Evolutionary conservation across 2,888 invertebrate species (phyloP).

Genomic region (Ommatoiulus sabulosus): DNA sequence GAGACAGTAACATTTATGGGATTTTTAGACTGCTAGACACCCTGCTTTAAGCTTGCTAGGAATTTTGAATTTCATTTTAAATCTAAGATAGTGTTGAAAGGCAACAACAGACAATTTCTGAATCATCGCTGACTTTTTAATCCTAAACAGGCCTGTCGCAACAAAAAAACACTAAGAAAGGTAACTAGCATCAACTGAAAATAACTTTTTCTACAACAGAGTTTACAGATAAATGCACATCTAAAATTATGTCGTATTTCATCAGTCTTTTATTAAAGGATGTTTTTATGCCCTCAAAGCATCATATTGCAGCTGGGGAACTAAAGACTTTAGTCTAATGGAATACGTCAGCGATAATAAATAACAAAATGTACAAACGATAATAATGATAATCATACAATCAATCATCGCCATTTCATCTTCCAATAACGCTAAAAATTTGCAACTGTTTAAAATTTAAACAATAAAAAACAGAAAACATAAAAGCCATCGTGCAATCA

Average conservation of each 20-base stretch:
- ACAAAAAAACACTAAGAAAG: neutral
- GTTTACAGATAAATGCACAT: constrained; percentile 30
- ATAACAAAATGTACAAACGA: constrained; percentile 43
- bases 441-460: constrained; percentile 36
- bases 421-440: constrained; percentile 17
- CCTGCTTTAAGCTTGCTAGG: neutral
- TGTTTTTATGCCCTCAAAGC: constrained; percentile 18
- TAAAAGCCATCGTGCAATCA: constrained; percentile 31
- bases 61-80: neutral
- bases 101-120: neutral
- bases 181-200: neutral
- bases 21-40: neutral
- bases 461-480: constrained; percentile 36
- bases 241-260: constrained; percentile 26
- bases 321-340: constrained; percentile 26
- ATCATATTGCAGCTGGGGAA: constrained; percentile 30
- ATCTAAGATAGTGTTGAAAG: neutral
- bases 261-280: constrained; percentile 35
- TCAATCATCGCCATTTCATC: constrained; percentile 31
- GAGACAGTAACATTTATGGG: neutral
- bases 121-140: neutral
- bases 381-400: constrained; percentile 36
- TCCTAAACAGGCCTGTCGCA: neutral
- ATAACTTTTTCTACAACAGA: neutral
- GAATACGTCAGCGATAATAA: constrained; percentile 40